phyloP scores from a whole-genome alignment of 2,797 vertebrate species.

The Caiman crocodilus region DNA sequence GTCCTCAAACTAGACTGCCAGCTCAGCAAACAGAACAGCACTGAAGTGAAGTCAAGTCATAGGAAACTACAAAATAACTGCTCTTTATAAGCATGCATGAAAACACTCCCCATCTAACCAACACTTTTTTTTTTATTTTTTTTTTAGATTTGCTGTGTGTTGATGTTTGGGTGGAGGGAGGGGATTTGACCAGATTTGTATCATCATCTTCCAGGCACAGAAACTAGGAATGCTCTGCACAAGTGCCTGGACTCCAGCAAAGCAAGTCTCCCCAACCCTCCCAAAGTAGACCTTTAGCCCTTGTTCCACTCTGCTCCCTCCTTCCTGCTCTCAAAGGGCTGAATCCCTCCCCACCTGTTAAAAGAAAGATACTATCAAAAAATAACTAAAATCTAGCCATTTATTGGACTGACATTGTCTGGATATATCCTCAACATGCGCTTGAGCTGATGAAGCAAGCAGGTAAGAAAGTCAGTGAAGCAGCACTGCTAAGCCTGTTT shows the following conservation, averaged over 20 bases:
- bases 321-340: not conserved
- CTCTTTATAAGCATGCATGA: rapidly evolving
- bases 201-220: not conserved
- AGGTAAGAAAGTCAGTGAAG: constrained; percentile 27
- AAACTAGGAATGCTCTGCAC: not conserved
- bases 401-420: constrained; percentile 36
- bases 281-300: not conserved
- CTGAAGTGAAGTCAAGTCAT: not conserved
- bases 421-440: not conserved
- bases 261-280: not conserved
- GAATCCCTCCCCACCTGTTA: not conserved
- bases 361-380: constrained; percentile 31
- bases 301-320: not conserved
- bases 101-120: not conserved
- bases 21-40: not conserved
- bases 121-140: not conserved
- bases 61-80: not conserved
- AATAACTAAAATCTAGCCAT: not conserved
- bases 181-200: not conserved
- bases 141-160: not conserved
- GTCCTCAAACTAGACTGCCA: not conserved
- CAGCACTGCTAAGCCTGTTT: not conserved
- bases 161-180: rapidly evolving
- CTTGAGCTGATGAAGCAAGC: constrained; percentile 49
- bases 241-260: not conserved